Evolutionary conservation across 2,113 vertebrate species (phyloP), one percentile per base, ranked within the genome.

Genomic region (Microcebus jonahi): DNA sequence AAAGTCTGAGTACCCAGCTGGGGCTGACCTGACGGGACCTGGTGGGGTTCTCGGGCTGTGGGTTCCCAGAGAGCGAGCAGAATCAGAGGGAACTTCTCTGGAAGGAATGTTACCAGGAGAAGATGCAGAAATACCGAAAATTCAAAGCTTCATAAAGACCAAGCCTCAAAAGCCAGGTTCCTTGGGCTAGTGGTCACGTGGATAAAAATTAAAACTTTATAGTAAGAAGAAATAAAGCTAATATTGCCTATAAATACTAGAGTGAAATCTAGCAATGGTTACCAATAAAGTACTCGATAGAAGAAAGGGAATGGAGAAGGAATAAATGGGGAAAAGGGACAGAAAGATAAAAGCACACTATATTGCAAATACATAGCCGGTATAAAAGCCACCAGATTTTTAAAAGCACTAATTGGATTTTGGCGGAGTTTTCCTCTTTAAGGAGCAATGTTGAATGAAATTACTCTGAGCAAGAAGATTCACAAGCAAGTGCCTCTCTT

Each of bases 381-480:
- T 98, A 98, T 98, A 98, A 98, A 98, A 98, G 98, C 98, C 98
- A 98, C 97, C 90, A 75, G 68, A 97, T 85, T 57, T 94, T 71
- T 93, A 89, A 96, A 97, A 90, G 84, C 14, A 4, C 45, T 59
- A 13, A 71, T 48, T 73, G 57, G 71, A 45, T 45, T 53, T 57
- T 36, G 81, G 27, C 42, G 83, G 73, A 0, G 7, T 67, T 75
- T 34, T 70, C 90, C 75, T 95, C 75, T 63, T 75, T 96, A 29
- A 42, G 81, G 92, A 68, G 76, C 42, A 25, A 75, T 8, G 92
- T 6, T 39, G 90, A 55, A 45, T 18, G 57, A 76, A 61, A 36
- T 57, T 29, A 36, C 27, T 18, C 20, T 27, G 42, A 88, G 97
- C 88, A 89, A 75, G 97, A 50, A 92, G 90, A 65, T 29, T 77